Base-by-base conservation (phyloP, 2,113 vertebrate genomes). In the Trematocara macrostoma region DNA sequence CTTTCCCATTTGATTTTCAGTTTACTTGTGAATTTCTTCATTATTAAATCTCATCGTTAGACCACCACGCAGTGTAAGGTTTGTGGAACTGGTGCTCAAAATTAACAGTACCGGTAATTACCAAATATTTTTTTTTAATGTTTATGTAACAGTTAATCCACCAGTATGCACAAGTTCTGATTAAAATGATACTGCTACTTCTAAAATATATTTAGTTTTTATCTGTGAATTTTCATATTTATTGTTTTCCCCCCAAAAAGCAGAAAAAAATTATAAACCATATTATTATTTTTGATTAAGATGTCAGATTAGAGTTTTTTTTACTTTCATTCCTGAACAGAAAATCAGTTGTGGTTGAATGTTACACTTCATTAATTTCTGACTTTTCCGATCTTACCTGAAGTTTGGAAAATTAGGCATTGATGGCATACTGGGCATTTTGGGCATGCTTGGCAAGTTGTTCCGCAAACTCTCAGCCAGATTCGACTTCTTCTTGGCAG, bases 401-500 rank as follows among this genome's bases (percentile, higher is more conserved):
- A 96, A 92, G 35, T 11, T 84, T 47, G 83, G 84, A 47, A 88
- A 18, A 11, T n/a, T 47, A 42, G 91, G 91, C 76, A 93, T 78
- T 1, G 85, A 57, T 3, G 89, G 89, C 82, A 91, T 83, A 34
- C 80, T 80, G 82, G 92, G 89, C 23, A 92, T 64, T 38, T 38
- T 83, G 71, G 92, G 92, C 78, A 94, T 74, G 23, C 51, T 80
- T 80, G 92, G 91, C 14, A 92, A 14, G 51, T 18, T 92, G 59
- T 74, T 82, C 31, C 59, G 15, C 12, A 96, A 7, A 2, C 15
- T 88, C 45, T 85, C 78, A 51, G 93, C 18, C 34, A 95, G 14
- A 49, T 88, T 91, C 8, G 94, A 16, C 78, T 95, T 96, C 85
- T 59, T 95, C 59, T 78, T 93, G 40, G 83, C 87, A 56, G n/a